These are phyloP conservation scores for Xanthia togata DNA, from an alignment of 2,888 invertebrate species.

Conservation along the genomic window DNA sequence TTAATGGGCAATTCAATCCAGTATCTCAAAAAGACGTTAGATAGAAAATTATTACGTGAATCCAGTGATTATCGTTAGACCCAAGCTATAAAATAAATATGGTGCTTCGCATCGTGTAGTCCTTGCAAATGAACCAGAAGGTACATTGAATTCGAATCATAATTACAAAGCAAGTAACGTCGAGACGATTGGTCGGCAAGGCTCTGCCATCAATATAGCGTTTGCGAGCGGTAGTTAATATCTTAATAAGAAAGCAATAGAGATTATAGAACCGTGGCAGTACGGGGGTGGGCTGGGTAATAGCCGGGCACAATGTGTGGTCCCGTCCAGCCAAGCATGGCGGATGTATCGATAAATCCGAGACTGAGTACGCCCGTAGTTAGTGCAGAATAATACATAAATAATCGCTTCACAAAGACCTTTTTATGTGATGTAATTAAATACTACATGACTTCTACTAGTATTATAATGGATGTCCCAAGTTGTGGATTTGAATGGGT, in stretches of 20 bases:
- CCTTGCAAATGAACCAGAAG: constrained; percentile 56
- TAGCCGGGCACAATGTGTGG: constrained; percentile 81
- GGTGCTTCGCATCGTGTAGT: constrained; percentile 38
- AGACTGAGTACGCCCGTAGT: constrained; percentile 60
- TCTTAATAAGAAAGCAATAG: constrained; percentile 89
- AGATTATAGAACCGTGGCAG: constrained; percentile 79
- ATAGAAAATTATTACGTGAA: constrained; percentile 16
- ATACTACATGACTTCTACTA: constrained; percentile 56
- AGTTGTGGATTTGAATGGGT: constrained; percentile 21
- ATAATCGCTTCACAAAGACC: constrained; percentile 60
- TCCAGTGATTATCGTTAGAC: constrained; percentile 10
- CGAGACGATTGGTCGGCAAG: constrained; percentile 55
- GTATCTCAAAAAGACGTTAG: constrained; percentile 34
- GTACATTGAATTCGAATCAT: constrained; percentile 68
- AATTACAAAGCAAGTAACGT: constrained; percentile 68
- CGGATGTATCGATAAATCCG: constrained; percentile 75
- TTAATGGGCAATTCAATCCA: constrained; percentile 46
- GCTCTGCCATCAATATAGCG: constrained; percentile 79
- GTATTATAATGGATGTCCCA: constrained; percentile 46
- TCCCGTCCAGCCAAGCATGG: constrained; percentile 74
- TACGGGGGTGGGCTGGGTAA: constrained; percentile 80
- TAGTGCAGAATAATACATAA: constrained; percentile 69
- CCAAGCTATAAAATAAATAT: constrained; percentile 37
- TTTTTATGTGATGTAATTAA: constrained; percentile 62
- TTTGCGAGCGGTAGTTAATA: constrained; percentile 86